phyloP scores from a whole-genome alignment of 2,888 invertebrate species.

The Aproaerema taeniolella region DNA sequence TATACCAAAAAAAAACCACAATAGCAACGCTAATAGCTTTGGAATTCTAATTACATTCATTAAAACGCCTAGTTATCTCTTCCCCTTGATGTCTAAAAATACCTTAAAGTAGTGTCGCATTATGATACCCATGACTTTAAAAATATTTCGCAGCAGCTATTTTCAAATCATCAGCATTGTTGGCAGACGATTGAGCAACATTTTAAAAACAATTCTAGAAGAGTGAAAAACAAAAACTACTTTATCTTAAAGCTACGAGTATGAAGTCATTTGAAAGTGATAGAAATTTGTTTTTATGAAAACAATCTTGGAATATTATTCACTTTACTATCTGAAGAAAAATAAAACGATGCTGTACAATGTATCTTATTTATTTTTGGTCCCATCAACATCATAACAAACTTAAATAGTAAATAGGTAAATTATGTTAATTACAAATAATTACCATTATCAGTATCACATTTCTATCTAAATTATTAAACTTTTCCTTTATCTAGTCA shows the following conservation, averaged over 20 bases:
- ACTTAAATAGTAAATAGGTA: neutral
- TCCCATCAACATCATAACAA: slow-evolving; percentile 35
- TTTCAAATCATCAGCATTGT: slow-evolving; percentile 1
- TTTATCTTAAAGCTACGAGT: no score
- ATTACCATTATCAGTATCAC: slow-evolving; percentile 24
- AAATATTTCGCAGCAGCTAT: slow-evolving; percentile 6
- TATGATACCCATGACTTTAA: slow-evolving; percentile 2
- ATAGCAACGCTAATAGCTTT: no score
- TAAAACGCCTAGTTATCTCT: no score
- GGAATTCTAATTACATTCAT: no score
- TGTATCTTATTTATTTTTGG: slow-evolving; percentile 36
- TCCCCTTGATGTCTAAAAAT: no score
- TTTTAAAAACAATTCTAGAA: neutral
- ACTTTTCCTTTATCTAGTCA: no score
- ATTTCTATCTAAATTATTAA: slow-evolving; percentile 19
- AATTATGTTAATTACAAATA: slow-evolving; percentile 11
- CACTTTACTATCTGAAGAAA: neutral
- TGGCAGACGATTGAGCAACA: slow-evolving; percentile 7
- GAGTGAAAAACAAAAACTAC: slow-evolving; percentile 7
- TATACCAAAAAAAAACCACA: no score
- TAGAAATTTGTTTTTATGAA: no score
- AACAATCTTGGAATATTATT: no score
- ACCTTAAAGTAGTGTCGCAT: no score
- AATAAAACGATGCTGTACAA: no score
- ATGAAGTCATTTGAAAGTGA: no score